Base-by-base conservation (phyloP, 1,140 invertebrate species). In the Drosophila jambulina region DNA sequence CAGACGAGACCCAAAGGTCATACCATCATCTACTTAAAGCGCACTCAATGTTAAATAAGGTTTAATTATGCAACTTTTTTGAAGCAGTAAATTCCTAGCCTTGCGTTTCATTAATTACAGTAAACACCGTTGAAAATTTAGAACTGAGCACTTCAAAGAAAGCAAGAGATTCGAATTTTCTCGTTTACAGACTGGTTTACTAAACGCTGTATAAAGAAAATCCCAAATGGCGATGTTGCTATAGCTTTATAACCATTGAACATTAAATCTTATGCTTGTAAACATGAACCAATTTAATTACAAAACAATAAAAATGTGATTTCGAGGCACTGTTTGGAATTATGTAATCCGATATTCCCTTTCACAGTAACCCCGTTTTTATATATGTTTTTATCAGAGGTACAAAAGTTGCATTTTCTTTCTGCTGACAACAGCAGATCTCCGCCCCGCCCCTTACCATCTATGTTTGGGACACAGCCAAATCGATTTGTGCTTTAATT, bases 401-500 rank as follows among this genome's bases (percentile, higher is more conserved):
- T 17, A 7, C 9, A 17, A 21, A n/a, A 45, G 13, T 51, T 51
- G 12, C 6, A 19, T 19, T 21, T 23, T 15, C 5, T 32, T 53
- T 68, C 9, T 27, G 61, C 53, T 56, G 42, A 68, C 53, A 42
- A 77, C 63, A 78, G 63, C 63, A 61, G 75, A 78, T 32, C 43
- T 19, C 13, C 21, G 43, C 12, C 15, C n/a, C 61, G 19, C 25
- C 36, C 46, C 62, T 13, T 4, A 19, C 36, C 17, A 13, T 17
- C 9, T 3, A 12, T 1, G 13, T 12, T 40, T 34, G 34, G 34
- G 32, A 36, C 75, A 34, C 27, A 54, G 49, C 21, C 63, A 60
- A 78, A 78, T 69, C 49, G 65, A 78, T 78, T 78, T 38, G 15
- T 36, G n/a, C 43, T 61, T 77, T 78, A 78, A 78, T 78, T 78